phyloP scores from a whole-genome alignment of 2,113 vertebrate species.

The Dermatemys mawii region DNA sequence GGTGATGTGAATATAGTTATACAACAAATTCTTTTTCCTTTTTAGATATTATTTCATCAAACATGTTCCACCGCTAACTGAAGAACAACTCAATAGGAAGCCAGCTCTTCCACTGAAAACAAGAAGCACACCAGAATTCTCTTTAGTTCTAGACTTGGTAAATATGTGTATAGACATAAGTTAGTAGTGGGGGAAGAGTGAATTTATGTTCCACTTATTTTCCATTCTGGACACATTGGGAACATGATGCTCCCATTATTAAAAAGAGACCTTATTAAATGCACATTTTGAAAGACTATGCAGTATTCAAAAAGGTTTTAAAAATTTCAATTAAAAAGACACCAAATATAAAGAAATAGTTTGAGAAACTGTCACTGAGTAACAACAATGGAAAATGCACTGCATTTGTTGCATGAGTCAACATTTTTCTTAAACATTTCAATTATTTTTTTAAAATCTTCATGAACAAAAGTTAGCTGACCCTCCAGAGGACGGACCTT shows the following conservation, averaged over 20 bases:
- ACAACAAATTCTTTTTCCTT: conserved; percentile 29
- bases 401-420: background rate
- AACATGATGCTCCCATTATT: background rate
- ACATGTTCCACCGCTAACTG: conserved; percentile 96
- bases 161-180: conserved; percentile 24
- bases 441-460: background rate
- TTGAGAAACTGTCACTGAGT: background rate
- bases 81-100: conserved; percentile 97
- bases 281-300: background rate
- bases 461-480: background rate
- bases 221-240: background rate
- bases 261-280: background rate
- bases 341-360: background rate
- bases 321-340: background rate
- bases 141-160: conserved; percentile 96
- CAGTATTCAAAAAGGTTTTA: background rate
- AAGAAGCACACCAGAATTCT: conserved; percentile 98
- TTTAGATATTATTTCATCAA: conserved; percentile 99
- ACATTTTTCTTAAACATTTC: background rate
- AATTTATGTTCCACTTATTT: background rate
- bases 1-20: background rate
- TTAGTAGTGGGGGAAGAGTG: background rate
- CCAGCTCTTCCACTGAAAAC: conserved; percentile 97
- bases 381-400: background rate
- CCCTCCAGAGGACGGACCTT: background rate